Conservation (phyloP, 2,113 vertebrate genomes). For the Neodon shergylaensis region DNA sequence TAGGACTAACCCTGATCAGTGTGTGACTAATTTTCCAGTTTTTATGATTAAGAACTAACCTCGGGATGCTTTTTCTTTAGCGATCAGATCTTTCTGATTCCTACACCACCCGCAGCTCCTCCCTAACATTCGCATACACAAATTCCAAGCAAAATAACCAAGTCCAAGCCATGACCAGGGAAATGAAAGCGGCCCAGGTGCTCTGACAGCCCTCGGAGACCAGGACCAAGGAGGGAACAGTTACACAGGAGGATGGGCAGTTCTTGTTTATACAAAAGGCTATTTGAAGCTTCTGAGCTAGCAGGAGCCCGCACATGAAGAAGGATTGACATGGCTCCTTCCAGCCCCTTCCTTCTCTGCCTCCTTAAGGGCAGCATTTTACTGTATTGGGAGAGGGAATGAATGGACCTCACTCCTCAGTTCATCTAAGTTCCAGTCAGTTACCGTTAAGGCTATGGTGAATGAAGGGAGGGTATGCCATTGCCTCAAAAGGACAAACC, state of each 20-base stretch:
- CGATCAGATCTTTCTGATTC: neutral
- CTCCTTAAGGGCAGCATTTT: neutral
- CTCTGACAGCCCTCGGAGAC: neutral
- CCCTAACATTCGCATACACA: neutral
- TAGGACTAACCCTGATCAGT: neutral
- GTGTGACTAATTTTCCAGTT: neutral
- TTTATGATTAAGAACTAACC: neutral
- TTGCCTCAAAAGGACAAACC: conserved; percentile 11
- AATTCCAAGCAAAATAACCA: conserved; percentile 4
- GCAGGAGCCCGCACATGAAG: neutral
- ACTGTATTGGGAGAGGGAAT: neutral
- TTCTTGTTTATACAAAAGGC: conserved; percentile 6
- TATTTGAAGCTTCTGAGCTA: conserved; percentile 17
- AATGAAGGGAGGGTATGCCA: neutral
- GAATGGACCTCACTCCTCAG: conserved; percentile 39
- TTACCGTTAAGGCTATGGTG: conserved; percentile 15
- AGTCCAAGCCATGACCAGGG: neutral
- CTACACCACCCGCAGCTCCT: neutral
- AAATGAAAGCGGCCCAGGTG: neutral
- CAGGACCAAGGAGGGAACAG: too few species aligned
- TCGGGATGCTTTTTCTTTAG: neutral
- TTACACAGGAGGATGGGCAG: neutral
- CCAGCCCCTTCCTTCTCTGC: neutral
- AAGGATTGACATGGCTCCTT: neutral
- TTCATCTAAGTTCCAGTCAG: conserved; percentile 38